Base-by-base conservation (phyloP, 2,113 vertebrate species). In the Mormyrus lacerda region DNA sequence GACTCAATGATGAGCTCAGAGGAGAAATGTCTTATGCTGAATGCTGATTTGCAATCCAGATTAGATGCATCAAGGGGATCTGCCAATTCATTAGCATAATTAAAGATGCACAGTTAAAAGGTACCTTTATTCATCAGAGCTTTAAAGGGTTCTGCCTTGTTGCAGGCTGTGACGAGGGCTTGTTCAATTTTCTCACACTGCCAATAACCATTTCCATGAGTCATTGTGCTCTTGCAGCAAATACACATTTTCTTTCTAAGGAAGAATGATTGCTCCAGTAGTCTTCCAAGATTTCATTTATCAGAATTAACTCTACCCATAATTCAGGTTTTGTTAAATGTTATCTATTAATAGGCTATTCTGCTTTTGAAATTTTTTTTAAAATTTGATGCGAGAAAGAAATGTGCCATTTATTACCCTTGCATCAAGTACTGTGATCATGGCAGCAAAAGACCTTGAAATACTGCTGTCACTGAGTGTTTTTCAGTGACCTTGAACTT, bases 91-190 rank as follows among this genome's bases (percentile, higher is more conserved):
- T 89, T 89, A 27, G 35, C 86, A 87, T 89, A 91, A 91, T 90
- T 90, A 89, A 88, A 53, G 86, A 65, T 89, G 87, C 88, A 89
- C 48, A 86, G 88, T 90, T 90, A 90, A 89, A 91, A 90, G 73
- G 55, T 58, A 85, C 79, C 90, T 79, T 76, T 90, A 88, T 89
- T 51, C 50, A 86, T 90, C 88, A 50, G 83, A 88, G 82, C 82
- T 65, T 87, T 87, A 45, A 87, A 87, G 31, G 35, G 48, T 53
- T 53, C 85, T 87, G 87, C 87, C 51, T 87, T 44, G 55, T 87
- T 87, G 50, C 87, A 65, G 51, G 35, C 87, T 58, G 53, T 61
- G 53, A 87, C 53, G 85, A 87, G 85, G 50, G 87, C 55, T 87
- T 65, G 53, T 61, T 87, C 55, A 65, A 44, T 61, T 87, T 65